phyloP scores from a whole-genome alignment of 1,140 invertebrate species.

The Subanguina moxae region DNA sequence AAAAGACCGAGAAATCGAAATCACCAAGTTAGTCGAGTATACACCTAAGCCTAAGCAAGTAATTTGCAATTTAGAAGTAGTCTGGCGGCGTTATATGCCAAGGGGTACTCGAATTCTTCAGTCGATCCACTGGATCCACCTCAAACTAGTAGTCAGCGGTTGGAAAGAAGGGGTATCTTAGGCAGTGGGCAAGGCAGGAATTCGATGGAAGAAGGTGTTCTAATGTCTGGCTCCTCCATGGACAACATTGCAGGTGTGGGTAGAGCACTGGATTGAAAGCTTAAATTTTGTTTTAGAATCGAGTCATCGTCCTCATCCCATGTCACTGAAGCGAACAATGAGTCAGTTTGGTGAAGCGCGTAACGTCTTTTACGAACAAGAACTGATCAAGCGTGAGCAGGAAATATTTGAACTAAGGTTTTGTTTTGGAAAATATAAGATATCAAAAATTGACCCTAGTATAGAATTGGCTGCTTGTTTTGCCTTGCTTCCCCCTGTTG shows the following conservation, averaged over 20 bases:
- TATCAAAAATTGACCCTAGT: too few relatives aligned
- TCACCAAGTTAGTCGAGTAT: conserved; percentile 40
- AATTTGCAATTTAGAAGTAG: conserved; percentile 15
- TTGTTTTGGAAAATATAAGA: neutral
- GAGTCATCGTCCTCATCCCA: neutral
- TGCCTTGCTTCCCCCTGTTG: too few relatives aligned
- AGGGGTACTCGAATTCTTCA: neutral
- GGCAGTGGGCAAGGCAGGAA: conserved; percentile 11
- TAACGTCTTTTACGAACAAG: conserved; percentile 54
- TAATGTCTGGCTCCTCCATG: neutral
- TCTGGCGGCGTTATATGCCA: conserved; percentile 29
- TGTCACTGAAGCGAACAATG: conserved; percentile 10
- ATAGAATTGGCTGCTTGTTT: too few relatives aligned
- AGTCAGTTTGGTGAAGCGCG: conserved; percentile 25
- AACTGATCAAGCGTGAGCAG: conserved; percentile 46
- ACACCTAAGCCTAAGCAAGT: neutral
- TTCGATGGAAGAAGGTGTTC: neutral
- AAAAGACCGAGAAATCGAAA: conserved; percentile 43
- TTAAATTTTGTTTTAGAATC: neutral
- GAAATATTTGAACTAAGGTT: conserved; percentile 51
- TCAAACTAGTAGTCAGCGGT: conserved; percentile 14
- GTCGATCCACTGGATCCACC: conserved; percentile 43
- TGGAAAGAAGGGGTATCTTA: conserved; percentile 1
- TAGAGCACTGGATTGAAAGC: neutral
- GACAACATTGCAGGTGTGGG: conserved; percentile 11